Evolutionary conservation across 2,797 vertebrate species (phyloP), one percentile per base, ranked within the genome.

Genomic region (Ptychadena robeensis): DNA sequence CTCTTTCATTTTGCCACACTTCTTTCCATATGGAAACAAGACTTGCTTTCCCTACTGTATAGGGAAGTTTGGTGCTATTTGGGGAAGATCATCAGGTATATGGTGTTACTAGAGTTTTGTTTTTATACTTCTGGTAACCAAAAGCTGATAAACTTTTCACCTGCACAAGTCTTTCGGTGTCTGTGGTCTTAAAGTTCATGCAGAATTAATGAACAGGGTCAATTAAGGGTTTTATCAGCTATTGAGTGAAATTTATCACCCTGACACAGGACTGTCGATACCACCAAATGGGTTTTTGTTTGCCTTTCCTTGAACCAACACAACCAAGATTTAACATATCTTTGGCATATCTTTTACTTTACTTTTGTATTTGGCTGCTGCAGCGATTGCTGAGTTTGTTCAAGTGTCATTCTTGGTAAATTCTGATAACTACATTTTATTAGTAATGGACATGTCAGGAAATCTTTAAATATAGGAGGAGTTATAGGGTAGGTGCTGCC

Each of bases 301-400:
- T 79, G 67, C 34, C 32, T 79, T 79, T 35, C 15, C 67, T n/a
- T 79, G 48, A n/a, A 70, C 34, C 48, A 79, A 79, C 53, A 70
- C 37, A 37, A 34, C 44, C 68, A 78, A 78, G 22, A 31, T 28
- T 53, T 25, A 68, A 27, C 31, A 57, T 64, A 28, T 32, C n/a
- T n/a, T 22, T n/a, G 18, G 44, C 11, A 11, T 27, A 53, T 53
- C 74, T 66, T 38, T 67, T 78, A 22, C n/a, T 65, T 66, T 14
- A 48, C 27, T 57, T 78, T 12, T 44, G 37, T 48, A 44, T 53
- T 25, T 61, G 8, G 2, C 28, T 61, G n/a, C 27, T 28, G 59
- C 6, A 22, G 15, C 22, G 18, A 22, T 22, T 53, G 10, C 44
- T n/a, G 4, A 15, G 40, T 44, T 48, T 53, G 18, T 53, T 22